These are phyloP conservation scores for Cephus nigrinus DNA, from an alignment of 2,888 invertebrate genomes.

Conservation along the genomic window DNA sequence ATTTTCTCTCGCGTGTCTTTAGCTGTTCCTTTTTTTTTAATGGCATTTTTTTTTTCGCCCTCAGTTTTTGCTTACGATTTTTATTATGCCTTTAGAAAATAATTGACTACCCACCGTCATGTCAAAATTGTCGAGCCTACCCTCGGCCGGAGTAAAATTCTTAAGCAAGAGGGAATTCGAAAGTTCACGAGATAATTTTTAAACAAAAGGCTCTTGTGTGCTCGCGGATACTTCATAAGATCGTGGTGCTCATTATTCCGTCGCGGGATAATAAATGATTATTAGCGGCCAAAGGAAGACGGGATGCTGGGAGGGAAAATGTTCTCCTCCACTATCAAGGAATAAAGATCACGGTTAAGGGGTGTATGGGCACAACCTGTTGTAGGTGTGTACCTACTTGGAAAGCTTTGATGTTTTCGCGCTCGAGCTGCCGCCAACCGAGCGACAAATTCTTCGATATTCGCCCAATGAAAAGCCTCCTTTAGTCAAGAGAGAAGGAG, in stretches of 20 bases:
- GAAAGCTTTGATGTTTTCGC: slow-evolving; percentile 61
- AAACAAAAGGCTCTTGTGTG: slow-evolving; percentile 60
- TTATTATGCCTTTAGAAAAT: not conserved
- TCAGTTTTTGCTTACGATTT: not conserved
- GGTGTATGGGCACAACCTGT: not conserved
- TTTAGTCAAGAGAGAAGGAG: not conserved
- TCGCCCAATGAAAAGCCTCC: slow-evolving; percentile 60
- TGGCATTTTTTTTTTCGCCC: not conserved
- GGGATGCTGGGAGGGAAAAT: not conserved
- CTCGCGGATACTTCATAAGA: slow-evolving; percentile 47
- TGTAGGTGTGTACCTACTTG: not conserved
- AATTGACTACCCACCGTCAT: not conserved
- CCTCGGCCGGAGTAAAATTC: not conserved
- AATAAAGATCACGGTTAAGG: not conserved
- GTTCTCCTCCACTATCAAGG: not conserved
- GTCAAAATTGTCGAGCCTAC: not conserved
- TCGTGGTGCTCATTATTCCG: slow-evolving; percentile 51
- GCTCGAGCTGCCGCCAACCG: slow-evolving; percentile 53
- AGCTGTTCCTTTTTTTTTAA: not conserved
- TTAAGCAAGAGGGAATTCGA: not conserved
- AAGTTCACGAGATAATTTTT: slow-evolving; percentile 52
- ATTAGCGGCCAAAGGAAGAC: slow-evolving; percentile 36
- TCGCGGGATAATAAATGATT: slow-evolving; percentile 63
- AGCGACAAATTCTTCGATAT: slow-evolving; percentile 66
- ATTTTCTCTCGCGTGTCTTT: not conserved